Percentiles rank a stretch among this genome's conserved stretches.
phyloP scores from a whole-genome alignment of 1,140 invertebrate species.

The Drosophila neocordata region DNA sequence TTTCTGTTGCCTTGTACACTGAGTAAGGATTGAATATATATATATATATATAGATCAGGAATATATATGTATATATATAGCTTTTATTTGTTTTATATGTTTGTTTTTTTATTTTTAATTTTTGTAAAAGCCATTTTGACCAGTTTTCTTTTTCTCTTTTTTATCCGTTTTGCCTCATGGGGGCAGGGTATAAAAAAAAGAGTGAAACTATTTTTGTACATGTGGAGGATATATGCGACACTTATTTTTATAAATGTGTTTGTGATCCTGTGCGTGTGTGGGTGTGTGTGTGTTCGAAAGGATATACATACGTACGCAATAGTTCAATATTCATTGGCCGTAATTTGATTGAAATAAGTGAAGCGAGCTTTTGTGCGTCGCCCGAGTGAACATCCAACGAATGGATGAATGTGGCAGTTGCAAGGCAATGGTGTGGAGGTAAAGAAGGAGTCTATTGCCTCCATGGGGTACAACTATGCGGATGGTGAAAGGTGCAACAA shows the following conservation, averaged over 20 bases:
- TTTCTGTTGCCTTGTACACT: no score
- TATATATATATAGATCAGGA: no score
- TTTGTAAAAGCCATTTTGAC: no score
- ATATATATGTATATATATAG: no score
- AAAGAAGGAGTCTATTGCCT: background rate
- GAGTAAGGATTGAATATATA: no score
- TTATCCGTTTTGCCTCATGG: background rate
- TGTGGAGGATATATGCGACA: conserved; percentile 10
- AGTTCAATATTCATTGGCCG: conserved; percentile 79
- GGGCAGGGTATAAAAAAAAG: background rate
- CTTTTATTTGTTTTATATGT: no score
- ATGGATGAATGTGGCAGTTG: conserved; percentile 7
- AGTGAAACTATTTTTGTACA: conserved; percentile 52
- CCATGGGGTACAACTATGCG: conserved; percentile 1
- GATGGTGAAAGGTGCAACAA: conserved; percentile 11
- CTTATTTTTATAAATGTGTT: conserved; percentile 16
- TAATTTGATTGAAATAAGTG: conserved; percentile 79
- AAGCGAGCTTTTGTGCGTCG: conserved; percentile 76
- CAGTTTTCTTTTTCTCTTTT: background rate
- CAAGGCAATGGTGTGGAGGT: background rate
- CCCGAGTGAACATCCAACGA: conserved; percentile 61
- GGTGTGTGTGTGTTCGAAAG: conserved; percentile 6
- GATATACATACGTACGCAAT: conserved; percentile 45
- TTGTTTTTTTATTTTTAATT: no score
- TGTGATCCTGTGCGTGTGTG: conserved; percentile 5